Base-by-base conservation (phyloP, 2,888 invertebrate genomes). In the Galeopsomyia nigrocyanea region DNA sequence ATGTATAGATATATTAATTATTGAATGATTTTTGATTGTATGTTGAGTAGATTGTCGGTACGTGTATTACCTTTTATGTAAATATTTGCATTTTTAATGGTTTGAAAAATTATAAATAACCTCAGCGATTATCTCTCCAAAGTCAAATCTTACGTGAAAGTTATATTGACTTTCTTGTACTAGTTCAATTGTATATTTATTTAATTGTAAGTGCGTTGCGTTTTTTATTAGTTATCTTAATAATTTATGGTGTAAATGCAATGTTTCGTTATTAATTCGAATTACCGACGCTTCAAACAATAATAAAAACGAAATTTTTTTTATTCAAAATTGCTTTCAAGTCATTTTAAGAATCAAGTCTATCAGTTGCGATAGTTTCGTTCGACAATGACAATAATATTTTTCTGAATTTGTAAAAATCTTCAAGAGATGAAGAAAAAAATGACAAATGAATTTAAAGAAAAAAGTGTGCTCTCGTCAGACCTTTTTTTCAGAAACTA, bases 321-420 rank as follows among this genome's bases (percentile, higher is more conserved):
- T 55, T 17, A 46, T 26, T 46, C 22, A 22, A 47, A 26, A 64
- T 58, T 55, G 16, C 60, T 49, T 65, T 47, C 22, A 22, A 64
- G 21, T 64, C 16, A 53, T 65, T 21, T 62, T 10, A 61, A 39
- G 13, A 22, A 55, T 7, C 47, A 26, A 26, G 26, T 49, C 14
- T n/a, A 68, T 71, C 68, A 57, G 7, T 64, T 64, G 31, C 49
- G 21, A 74, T 64, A 68, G 57, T 74, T 75, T 68, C 50, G 49
- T 71, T 75, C 19, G 71, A 75, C 68, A 66, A 75, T 71, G 75
- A 75, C 75, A 75, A 75, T 75, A 75, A 75, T 69, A 71, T 68
- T 74, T 74, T 71, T 71, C 68, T 71, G 68, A 71, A 69, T 66
- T 26, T 65, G 71, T 71, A 66, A 53, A 19, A 69, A 71, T 68